A percentile compares a stretch with the other conserved stretches of the same genome.
Conservation (phyloP, 2,113 vertebrate genomes). For the Urocynchramus pylzowi region DNA sequence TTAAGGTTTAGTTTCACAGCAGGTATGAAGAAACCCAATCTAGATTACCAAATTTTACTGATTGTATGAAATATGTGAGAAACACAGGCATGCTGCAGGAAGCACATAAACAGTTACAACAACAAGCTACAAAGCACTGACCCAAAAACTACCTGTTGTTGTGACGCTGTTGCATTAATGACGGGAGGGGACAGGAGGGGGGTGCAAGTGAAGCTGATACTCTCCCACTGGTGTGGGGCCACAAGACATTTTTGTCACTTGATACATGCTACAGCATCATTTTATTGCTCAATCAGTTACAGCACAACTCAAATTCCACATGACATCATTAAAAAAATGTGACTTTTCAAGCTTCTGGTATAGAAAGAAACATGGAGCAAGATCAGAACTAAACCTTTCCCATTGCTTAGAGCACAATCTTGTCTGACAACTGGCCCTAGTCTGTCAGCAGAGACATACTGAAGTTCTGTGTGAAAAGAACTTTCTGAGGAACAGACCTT, state of each 20-base stretch:
- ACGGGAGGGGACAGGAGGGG: not conserved
- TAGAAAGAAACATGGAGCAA: not conserved
- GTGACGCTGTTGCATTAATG: not conserved
- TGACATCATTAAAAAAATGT: not conserved
- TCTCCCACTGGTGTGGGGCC: not conserved
- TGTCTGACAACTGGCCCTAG: not conserved
- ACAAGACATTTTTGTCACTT: not conserved
- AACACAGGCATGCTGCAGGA: not conserved
- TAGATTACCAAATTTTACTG: not conserved
- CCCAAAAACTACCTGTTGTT: not conserved
- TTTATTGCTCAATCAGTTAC: not conserved
- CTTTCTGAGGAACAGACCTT: not conserved
- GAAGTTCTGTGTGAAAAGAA: not conserved
- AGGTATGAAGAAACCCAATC: not conserved
- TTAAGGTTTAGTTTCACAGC: not conserved
- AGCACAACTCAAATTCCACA: not conserved
- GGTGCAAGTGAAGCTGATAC: not conserved
- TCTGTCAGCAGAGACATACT: not conserved
- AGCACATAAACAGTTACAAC: not conserved
- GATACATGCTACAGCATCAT: not conserved
- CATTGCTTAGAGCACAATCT: not conserved
- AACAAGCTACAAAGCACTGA: not conserved
- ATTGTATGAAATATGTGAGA: not conserved
- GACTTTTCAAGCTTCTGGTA: not conserved
- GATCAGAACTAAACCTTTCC: not conserved